Base-by-base conservation (phyloP, 1,140 invertebrate genomes). In the Battus philenor region DNA sequence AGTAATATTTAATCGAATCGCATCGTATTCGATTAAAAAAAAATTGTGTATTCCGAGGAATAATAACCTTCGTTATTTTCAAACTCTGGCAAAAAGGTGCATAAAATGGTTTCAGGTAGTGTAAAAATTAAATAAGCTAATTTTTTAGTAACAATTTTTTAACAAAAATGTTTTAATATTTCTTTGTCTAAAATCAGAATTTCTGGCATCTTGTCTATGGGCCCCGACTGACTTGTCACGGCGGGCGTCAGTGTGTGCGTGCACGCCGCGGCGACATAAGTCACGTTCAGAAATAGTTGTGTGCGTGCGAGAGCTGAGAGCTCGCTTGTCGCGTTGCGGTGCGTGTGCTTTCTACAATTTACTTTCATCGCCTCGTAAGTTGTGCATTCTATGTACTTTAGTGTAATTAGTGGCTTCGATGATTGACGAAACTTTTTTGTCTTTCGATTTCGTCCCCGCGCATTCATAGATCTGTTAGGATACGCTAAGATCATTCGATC, bases 351-450 rank as follows among this genome's bases (percentile, higher is more conserved):
- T 77, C 74, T 62, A 62, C 77, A 72, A 80, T 79, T 78, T 72
- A 80, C 77, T 81, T 79, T 81, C 77, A 68, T 73, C 75, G 75
- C 72, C 77, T 84, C 75, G 80, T 84, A 84, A 84, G 80, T 83
- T 74, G 68, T 64, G 66, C 64, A 73, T 73, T 79, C 69, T 45
- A 60, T 70, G 64, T 68, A 57, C 69, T 68, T 59, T 62, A 47
- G 73, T 79, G 67, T 67, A 70, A 55, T 55, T 63, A 61, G 71
- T 77, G 63, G 43, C 49, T 56, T 17, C 22, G 38, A 45, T 51
- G 12, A 26, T 41, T 36, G 31, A 50, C 36, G 17, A 31, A 56
- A 46, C 15, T 36, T 3, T 12, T 51, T 45, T 54, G 20, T 43
- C 38, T 54, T 49, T 12, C 26, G 27, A 47, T 52, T 12, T 45